These are phyloP conservation scores for Drosophila sproati DNA, from an alignment of 1,140 invertebrate species.

Conservation along the genomic window DNA sequence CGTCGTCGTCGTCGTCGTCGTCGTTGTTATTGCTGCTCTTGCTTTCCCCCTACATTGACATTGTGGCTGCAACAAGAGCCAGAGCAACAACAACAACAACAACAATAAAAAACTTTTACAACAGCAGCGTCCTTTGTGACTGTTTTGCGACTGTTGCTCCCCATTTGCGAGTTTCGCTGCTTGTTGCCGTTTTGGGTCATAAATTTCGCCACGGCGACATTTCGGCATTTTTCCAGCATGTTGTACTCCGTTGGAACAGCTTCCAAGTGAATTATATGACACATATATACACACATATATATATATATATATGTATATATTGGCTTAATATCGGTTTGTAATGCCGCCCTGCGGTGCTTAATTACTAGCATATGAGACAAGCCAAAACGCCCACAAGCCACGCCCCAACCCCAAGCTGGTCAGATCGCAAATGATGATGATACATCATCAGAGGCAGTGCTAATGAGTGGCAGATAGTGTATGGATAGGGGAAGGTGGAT, in stretches of 20 bases:
- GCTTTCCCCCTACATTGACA: conserved; percentile 50
- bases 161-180: conserved; percentile 38
- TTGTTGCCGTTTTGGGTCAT: conserved; percentile 72
- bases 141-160: conserved; percentile 42
- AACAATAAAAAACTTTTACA: conserved; percentile 27
- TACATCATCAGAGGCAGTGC: conserved; percentile 8
- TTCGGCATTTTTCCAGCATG: conserved; percentile 75
- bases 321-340: conserved; percentile 19
- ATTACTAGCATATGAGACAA: conserved; percentile 55
- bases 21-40: conserved; percentile 14
- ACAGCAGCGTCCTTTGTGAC: conserved; percentile 41
- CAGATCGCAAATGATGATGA: conserved; percentile 50
- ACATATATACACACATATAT: conserved; percentile 1
- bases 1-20: conserved; percentile 6
- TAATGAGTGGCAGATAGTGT: background rate
- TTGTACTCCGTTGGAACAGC: conserved; percentile 34
- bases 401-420: conserved; percentile 19
- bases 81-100: conserved; percentile 17
- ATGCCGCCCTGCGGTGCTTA: conserved; percentile 54
- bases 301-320: background rate
- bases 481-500: background rate
- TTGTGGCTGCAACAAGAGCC: conserved; percentile 42
- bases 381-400: conserved; percentile 14
- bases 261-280: conserved; percentile 63
- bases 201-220: conserved; percentile 76